Percentiles rank a stretch among this genome's conserved stretches.
These are phyloP conservation scores for Corythaeola cristata DNA, from an alignment of 2,113 vertebrate genomes.

Conservation along the genomic window DNA sequence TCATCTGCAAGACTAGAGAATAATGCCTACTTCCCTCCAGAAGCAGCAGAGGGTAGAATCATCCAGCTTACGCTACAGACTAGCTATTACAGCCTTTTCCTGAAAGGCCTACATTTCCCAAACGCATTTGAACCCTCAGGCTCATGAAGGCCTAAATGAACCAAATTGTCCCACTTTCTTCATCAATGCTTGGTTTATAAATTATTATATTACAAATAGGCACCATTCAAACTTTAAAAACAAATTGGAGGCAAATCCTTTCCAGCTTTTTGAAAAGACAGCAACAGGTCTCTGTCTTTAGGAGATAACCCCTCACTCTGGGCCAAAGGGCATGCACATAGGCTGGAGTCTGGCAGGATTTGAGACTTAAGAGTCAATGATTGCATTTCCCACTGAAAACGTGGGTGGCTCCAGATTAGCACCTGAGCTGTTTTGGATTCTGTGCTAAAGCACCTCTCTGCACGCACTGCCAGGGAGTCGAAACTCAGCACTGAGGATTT, in stretches of 20 bases:
- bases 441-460: background rate
- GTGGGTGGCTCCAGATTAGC: background rate
- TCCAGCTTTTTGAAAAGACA: background rate
- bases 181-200: background rate
- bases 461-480: rapidly evolving
- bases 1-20: background rate
- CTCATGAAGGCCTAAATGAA: background rate
- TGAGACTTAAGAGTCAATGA: background rate
- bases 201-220: background rate
- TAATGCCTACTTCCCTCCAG: background rate
- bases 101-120: background rate
- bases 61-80: background rate
- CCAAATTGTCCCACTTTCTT: background rate
- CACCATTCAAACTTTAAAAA: background rate
- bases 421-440: background rate
- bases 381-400: background rate
- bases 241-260: background rate
- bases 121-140: rapidly evolving
- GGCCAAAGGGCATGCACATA: too few species aligned
- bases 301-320: background rate
- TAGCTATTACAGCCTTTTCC: background rate
- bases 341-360: background rate
- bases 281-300: background rate
- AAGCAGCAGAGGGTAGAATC: background rate
- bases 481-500: background rate